phyloP scores from a whole-genome alignment of 2,888 invertebrate species.

The Meiosimyza decipiens region DNA sequence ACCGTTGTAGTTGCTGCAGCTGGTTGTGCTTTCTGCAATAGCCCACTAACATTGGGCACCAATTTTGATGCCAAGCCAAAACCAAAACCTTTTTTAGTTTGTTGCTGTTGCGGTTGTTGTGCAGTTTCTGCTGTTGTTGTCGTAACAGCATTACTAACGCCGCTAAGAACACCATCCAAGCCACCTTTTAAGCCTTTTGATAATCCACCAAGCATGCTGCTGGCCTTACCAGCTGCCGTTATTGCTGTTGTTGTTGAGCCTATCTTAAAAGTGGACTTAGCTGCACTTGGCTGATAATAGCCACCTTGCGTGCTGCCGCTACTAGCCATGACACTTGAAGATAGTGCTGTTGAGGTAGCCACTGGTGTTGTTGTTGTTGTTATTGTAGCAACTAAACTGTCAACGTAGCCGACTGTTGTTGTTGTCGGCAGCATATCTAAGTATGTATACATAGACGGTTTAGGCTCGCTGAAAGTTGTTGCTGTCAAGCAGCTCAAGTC shows the following conservation, averaged over 20 bases:
- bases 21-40: constrained; percentile 46
- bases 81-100: constrained; percentile 53
- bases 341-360: not conserved
- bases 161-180: constrained; percentile 58
- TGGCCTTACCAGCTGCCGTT: constrained; percentile 60
- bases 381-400: not conserved
- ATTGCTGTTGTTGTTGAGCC: constrained; percentile 55
- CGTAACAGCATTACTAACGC: constrained; percentile 48
- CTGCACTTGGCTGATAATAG: constrained; percentile 50
- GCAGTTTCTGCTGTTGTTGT: constrained; percentile 37
- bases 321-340: not conserved
- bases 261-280: not conserved
- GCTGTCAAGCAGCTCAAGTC: constrained; percentile 53
- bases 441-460: not conserved
- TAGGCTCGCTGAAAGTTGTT: constrained; percentile 35
- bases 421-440: not conserved
- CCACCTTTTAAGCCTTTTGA: constrained; percentile 62
- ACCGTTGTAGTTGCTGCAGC: constrained; percentile 19
- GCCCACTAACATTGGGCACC: constrained; percentile 58
- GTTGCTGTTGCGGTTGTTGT: constrained; percentile 39
- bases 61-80: constrained; percentile 60
- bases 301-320: constrained; percentile 37
- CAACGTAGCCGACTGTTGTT: not conserved
- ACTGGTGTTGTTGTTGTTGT: not conserved
- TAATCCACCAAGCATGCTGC: constrained; percentile 57